These are phyloP conservation scores for Podargus strigoides DNA, from an alignment of 2,797 vertebrate genomes.

Conservation along the genomic window DNA sequence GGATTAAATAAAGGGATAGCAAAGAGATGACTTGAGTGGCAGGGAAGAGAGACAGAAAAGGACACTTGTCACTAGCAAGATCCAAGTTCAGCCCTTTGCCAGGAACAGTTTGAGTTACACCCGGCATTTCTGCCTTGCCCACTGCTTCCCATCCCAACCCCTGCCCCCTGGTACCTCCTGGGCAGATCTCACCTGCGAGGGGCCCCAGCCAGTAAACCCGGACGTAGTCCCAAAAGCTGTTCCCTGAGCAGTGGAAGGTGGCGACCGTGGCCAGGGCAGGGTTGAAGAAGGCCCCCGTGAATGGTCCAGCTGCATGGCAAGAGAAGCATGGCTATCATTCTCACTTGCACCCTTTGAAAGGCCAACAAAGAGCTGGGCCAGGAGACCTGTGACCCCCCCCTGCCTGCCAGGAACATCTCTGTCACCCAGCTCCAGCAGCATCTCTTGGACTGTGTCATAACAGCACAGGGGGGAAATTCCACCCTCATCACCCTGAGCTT, in stretches of 20 bases:
- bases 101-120: fast-evolving
- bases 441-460: fast-evolving
- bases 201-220: conserved; percentile 89
- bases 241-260: conserved; percentile 87
- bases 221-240: conserved; percentile 76
- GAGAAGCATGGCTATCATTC: background rate
- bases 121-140: background rate
- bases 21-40: background rate
- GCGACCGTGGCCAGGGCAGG: conserved; percentile 81
- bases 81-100: background rate
- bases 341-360: background rate
- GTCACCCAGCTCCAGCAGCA: background rate
- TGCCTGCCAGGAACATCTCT: too few relatives aligned
- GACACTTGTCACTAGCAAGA: background rate
- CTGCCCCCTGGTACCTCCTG: fast-evolving
- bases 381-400: background rate
- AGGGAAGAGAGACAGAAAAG: background rate
- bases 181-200: conserved; percentile 74
- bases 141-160: background rate
- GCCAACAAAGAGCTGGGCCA: background rate
- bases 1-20: background rate
- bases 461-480: background rate
- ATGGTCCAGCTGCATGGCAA: conserved; percentile 72
- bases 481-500: fast-evolving
- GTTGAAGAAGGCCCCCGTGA: conserved; percentile 85